Percentiles rank a stretch among this genome's conserved stretches.
These are phyloP conservation scores for Loxodonta africana DNA, from an alignment of 2,113 vertebrate species.

Conservation along the genomic window DNA sequence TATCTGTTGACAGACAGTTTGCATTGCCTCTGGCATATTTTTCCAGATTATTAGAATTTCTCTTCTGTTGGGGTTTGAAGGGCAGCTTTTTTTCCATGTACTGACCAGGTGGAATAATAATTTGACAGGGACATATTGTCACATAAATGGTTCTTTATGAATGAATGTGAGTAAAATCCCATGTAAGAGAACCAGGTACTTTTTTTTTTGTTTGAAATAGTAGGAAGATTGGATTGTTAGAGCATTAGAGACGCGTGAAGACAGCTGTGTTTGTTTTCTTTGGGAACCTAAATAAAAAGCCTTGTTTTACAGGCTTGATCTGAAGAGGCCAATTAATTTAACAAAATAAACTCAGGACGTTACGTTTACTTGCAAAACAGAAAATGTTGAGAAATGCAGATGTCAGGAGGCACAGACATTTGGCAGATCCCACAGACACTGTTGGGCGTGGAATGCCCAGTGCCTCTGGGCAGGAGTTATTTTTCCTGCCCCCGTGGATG, in stretches of 20 bases:
- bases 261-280: constrained; percentile 83
- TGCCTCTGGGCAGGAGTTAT: background rate
- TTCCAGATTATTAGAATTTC: background rate
- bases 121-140: constrained; percentile 60
- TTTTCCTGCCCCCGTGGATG: background rate
- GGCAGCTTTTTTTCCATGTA: background rate
- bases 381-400: constrained; percentile 57
- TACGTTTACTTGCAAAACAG: constrained; percentile 74
- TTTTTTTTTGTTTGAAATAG: background rate
- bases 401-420: background rate
- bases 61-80: constrained; percentile 1
- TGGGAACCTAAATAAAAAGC: constrained; percentile 82
- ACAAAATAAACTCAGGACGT: constrained; percentile 9
- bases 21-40: background rate
- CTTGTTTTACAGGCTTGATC: constrained; percentile 81
- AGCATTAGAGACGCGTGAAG: constrained; percentile 66
- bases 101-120: constrained; percentile 61
- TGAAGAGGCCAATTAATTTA: constrained; percentile 61
- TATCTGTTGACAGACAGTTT: background rate
- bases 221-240: constrained; percentile 74
- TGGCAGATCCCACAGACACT: background rate
- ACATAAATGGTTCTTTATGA: constrained; percentile 64
- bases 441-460: background rate
- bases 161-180: background rate
- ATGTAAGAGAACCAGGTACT: constrained; percentile 68